These are phyloP conservation scores for Urocolius indicus DNA, from an alignment of 2,113 vertebrate species.

Conservation along the genomic window DNA sequence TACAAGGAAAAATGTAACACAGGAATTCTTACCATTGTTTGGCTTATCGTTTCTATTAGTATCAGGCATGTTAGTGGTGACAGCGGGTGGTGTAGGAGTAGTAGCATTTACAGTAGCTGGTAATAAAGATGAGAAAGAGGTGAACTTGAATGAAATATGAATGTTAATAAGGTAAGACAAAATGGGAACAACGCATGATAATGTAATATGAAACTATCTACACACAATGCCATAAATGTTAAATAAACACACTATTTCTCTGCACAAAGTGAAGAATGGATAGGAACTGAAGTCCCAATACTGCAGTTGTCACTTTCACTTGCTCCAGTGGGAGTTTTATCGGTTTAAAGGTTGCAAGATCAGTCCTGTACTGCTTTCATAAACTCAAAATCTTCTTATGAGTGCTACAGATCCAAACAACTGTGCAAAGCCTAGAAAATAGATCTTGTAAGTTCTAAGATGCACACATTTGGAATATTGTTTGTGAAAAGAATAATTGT, in stretches of 20 bases:
- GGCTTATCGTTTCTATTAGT: conserved; percentile 88
- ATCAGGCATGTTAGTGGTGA: conserved; percentile 92
- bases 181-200: conserved; percentile 72
- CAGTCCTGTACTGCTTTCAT: neutral
- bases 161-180: conserved; percentile 77
- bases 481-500: neutral
- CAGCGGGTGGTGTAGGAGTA: conserved; percentile 86
- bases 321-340: neutral
- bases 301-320: neutral
- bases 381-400: conserved; percentile 53
- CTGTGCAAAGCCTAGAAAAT: conserved; percentile 3
- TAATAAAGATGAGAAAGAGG: conserved; percentile 83
- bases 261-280: conserved; percentile 9
- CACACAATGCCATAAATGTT: conserved; percentile 42
- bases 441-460: neutral
- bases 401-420: neutral
- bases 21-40: conserved; percentile 86
- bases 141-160: conserved; percentile 78
- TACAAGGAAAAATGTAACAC: conserved; percentile 72
- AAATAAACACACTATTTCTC: conserved; percentile 36
- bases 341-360: conserved; percentile 23
- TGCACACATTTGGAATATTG: neutral
- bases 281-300: neutral
- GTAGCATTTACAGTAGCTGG: conserved; percentile 84
- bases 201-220: conserved; percentile 54